Evolutionary conservation across 2,888 invertebrate species (phyloP).

Genomic region (Didymodactylos carnosus): DNA sequence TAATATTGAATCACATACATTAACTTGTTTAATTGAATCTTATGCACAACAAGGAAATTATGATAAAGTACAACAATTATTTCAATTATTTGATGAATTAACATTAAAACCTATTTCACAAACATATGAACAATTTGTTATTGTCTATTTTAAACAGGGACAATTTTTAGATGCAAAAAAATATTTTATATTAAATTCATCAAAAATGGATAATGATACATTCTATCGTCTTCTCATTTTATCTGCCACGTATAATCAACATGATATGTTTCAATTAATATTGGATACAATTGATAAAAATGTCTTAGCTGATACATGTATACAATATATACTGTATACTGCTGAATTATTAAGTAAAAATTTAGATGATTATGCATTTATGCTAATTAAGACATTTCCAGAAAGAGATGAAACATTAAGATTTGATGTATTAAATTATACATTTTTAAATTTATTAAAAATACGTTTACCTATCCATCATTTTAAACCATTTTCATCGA

Average conservation of each 20-base stretch:
- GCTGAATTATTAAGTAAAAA: not conserved
- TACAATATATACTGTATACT: not conserved
- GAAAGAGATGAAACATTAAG: not conserved
- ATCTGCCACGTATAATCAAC: not conserved
- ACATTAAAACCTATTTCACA: not conserved
- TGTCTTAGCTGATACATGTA: not conserved
- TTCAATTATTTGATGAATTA: not conserved
- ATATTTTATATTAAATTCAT: not conserved
- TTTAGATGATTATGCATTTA: not conserved
- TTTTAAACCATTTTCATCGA: not conserved
- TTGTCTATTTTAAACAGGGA: not conserved
- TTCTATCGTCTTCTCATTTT: not conserved
- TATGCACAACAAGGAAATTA: not conserved
- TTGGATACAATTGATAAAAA: not conserved
- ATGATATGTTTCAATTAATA: not conserved
- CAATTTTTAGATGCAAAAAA: not conserved
- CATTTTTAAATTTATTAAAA: not conserved
- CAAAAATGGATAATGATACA: not conserved
- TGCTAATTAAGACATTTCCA: not conserved
- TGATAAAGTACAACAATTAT: not conserved
- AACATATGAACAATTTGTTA: not conserved
- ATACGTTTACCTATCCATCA: not conserved
- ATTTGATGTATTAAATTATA: not conserved
- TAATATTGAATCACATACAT: not conserved
- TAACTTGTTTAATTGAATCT: not conserved